Evolutionary conservation across 2,113 vertebrate genomes (phyloP), one percentile per base, ranked within the genome.

Genomic region (Polypterus bichir): DNA sequence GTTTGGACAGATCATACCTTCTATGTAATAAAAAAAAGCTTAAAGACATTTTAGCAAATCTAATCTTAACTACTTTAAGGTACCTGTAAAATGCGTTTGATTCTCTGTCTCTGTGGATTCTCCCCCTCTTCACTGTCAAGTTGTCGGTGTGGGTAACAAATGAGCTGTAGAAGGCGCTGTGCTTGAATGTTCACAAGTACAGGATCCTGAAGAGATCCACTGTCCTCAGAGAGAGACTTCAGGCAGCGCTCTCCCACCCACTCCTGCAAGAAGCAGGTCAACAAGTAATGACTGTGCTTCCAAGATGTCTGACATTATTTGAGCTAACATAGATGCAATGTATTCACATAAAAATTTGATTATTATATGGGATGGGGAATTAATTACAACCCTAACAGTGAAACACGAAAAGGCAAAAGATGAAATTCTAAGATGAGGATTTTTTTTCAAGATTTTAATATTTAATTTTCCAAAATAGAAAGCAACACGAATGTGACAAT

Each of bases 241-340:
- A 98, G 86, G 76, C 95, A 98, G 11, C 96, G 90, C 62, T 99
- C 96, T 58, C 95, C 96, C 47, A 99, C 96, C 96, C 96, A 99
- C 74, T 99, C 96, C 95, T 99, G 72, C 53, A 68, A 57, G 47
- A 64, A 4, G 48, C 44, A 62, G 1, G 48, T 3, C 3, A 11
- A 62, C 27, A 27, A 27, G 27, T 27, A 27, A 27, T 27, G 2
- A 27, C 27, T 27, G 27, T 27, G 27, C 27, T 27, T 27, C 27
- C 27, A 27, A 27, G 2, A 27, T 27, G 27, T 27, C 27, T 27
- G 27, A 27, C 27, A 27, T 2, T 57, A 44, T 3, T 27, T 10
- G 10, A 27, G 54, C 10, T n/a, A 55, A 55, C 3, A n/a, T n/a
- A 55, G 27, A 27, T 27, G 27, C 27, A 27, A 27, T 27, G 27